These are phyloP conservation scores for Macaca mulatta DNA, from an alignment of 2,113 vertebrate genomes.

Conservation along the genomic window DNA sequence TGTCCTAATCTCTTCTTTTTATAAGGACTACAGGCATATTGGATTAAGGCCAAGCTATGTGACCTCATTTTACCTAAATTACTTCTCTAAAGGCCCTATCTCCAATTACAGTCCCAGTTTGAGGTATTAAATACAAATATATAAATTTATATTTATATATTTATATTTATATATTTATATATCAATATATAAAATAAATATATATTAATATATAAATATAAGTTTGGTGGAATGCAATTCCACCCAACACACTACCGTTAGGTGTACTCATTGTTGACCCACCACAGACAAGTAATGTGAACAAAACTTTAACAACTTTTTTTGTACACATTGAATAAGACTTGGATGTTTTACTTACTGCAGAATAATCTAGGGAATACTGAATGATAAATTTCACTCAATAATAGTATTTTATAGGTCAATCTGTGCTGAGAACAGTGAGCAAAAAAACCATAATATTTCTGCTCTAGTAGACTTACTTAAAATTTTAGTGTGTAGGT, in stretches of 20 bases:
- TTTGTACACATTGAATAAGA: neutral
- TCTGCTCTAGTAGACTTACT: neutral
- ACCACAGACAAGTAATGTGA: neutral
- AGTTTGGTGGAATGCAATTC: neutral
- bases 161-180: too few relatives aligned
- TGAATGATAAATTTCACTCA: neutral
- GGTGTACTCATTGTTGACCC: rapidly evolving
- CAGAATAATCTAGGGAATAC: neutral
- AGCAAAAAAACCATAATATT: neutral
- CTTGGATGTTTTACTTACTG: neutral
- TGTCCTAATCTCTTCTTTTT: neutral
- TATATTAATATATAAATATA: neutral
- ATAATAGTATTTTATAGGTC: neutral
- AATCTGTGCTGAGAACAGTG: neutral
- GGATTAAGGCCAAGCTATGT: rapidly evolving
- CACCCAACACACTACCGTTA: neutral
- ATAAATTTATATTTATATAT: neutral
- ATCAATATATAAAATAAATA: too few relatives aligned
- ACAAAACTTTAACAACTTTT: neutral
- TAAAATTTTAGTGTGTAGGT: neutral
- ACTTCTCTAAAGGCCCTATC: neutral
- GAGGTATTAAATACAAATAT: neutral
- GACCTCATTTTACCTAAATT: neutral
- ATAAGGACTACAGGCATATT: neutral
- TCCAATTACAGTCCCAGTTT: neutral